Evolutionary conservation across 2,888 invertebrate species (phyloP), one percentile per base, ranked within the genome.

Genomic region (Sinohyriopsis cumingii): DNA sequence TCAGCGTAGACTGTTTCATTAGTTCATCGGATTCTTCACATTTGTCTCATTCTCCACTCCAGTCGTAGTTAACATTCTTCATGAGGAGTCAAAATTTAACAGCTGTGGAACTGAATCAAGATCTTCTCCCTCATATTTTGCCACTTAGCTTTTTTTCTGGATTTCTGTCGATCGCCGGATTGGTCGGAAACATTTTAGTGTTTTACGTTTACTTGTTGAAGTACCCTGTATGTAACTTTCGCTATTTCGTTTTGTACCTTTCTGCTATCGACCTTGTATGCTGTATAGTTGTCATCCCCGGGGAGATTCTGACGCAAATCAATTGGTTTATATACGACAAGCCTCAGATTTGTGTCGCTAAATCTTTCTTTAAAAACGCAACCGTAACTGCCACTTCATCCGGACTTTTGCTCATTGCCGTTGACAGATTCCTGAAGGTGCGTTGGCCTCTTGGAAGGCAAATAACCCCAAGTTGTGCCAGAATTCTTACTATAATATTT

Each of bases 161-260:
- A 33, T 18, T 73, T 65, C 65, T 73, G n/a, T 67, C 75, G 9
- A 28, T 71, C 5, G 28, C 75, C 3, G 77, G 77, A 55, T 56
- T 69, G 12, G 0, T 71, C 3, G 77, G 77, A 24, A 77, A 77
- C 59, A 22, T 56, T 61, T 24, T 73, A 33, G 75, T 77, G 22
- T 63, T 77, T 18, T 67, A 67, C 22, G 72, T 77, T n/a, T 77
- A 77, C 59, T 71, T 69, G 19, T 65, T 55, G 22, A 71, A 65
- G 24, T 77, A 77, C 61, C 77, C 77, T 45, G 67, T 25, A 45
- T 77, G 77, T 28, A 77, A 77, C 63, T 77, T 77, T 59, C 75
- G 75, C 45, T 71, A 77, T 59, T 77, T 77, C 57, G 75, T 77
- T 9, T 56, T 77, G 18, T 65, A 75, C n/a, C 61, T 77, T 6